Conservation (phyloP, 2,888 invertebrate species). For the Ariolimax columbianus region DNA sequence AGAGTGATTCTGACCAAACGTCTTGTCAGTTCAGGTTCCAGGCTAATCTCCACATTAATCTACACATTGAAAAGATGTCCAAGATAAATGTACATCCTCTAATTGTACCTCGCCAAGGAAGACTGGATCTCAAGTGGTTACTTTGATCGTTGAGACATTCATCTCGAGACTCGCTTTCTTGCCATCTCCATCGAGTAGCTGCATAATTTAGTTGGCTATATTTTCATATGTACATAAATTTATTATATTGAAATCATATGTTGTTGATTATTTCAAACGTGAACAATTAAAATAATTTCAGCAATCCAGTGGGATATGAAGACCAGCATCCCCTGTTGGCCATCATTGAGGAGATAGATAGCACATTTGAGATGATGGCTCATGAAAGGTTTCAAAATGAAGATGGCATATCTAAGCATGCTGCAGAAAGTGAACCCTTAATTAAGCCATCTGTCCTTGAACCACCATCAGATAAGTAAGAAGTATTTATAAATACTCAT, state of each 20-base stretch:
- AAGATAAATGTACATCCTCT: too few relatives aligned
- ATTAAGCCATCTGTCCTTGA: neutral
- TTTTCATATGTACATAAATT: too few relatives aligned
- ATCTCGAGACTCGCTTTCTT: too few relatives aligned
- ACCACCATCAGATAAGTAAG: constrained; percentile 23
- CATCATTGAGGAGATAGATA: neutral
- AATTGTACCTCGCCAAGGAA: too few relatives aligned
- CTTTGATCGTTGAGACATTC: too few relatives aligned
- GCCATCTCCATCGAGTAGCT: too few relatives aligned
- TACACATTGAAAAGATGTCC: too few relatives aligned
- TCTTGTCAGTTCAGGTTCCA: too few relatives aligned
- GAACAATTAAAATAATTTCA: neutral
- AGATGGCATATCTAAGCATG: neutral
- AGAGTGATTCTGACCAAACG: too few relatives aligned
- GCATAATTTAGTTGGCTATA: too few relatives aligned
- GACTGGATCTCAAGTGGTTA: too few relatives aligned
- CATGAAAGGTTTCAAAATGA: constrained; percentile 3
- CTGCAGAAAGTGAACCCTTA: constrained; percentile 24
- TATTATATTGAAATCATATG: neutral
- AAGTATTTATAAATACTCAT: neutral
- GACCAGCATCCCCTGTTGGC: neutral
- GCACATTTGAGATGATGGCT: constrained; percentile 28
- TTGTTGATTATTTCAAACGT: neutral
- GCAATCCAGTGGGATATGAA: constrained; percentile 27
- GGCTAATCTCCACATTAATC: too few relatives aligned